Base-by-base conservation (phyloP, 1,140 invertebrate genomes). In the Lucilia cuprina region DNA sequence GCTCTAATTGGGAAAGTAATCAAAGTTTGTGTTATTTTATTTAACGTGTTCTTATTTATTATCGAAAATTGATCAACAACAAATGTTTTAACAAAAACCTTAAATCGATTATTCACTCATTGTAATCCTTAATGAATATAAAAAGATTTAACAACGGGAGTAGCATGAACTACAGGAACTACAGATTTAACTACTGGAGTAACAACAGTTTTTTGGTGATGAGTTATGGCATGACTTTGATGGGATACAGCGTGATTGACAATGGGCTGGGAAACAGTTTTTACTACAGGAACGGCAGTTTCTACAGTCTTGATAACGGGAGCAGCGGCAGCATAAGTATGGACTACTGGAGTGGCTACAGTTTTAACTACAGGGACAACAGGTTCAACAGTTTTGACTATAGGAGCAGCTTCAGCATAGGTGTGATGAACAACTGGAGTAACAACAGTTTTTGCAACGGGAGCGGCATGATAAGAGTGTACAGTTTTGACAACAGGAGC, bases 281-380 rank as follows among this genome's bases (percentile, higher is more conserved):
- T 50, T 2, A 70, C 82, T 21, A 83, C 82, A 34, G 82, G 55
- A 10, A 41, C 41, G 7, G 10, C 41, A 41, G 41, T 10, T 30
- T 50, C 60, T 49, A 83, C n/a, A 13, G 82, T 74, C 21, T 83
- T 83, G 7, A 83, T 30, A 0, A 83, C 60, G 8, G 82, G 82
- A 41, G 75, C 75, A 60, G 55, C 75, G 14, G 55, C 55, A 19
- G 34, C 3, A 21, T 77, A 84, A 83, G 5, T 85, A 41, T 87
- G 87, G 12, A 87, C 87, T 1, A 87, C 86, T 2, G 88, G 88
- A n/a, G 84, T 21, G 17, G 80, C 14, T 12, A 86, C 86, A 25
- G 88, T 75, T 60, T 84, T 82, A 21, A 84, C 80, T 4, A 75
- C 65, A 34, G 77, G 34, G 17, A 74, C 60, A n/a, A 74, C 80